These are phyloP conservation scores for Cactoblastis cactorum DNA, from an alignment of 2,888 invertebrate species.

Conservation along the genomic window DNA sequence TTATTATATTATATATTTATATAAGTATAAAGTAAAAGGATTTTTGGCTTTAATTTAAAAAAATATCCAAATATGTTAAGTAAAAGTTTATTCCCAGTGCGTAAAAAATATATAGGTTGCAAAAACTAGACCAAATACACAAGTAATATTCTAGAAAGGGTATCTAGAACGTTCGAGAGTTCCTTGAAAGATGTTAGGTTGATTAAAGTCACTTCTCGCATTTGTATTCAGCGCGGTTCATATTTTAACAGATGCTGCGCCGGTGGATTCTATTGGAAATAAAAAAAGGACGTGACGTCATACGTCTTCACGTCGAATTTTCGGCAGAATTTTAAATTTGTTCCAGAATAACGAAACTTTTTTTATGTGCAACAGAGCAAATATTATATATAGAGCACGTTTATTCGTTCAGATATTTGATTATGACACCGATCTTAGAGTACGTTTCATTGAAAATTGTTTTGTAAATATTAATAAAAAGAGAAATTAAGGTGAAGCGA, in stretches of 20 bases:
- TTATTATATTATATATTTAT: too few species aligned
- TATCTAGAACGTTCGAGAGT: slow-evolving; percentile 17
- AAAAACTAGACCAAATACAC: background rate
- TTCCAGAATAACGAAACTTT: slow-evolving; percentile 5
- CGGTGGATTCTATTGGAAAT: slow-evolving; percentile 28
- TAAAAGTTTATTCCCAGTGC: too few species aligned
- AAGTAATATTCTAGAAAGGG: background rate
- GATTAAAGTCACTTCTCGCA: slow-evolving; percentile 22
- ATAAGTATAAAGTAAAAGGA: too few species aligned
- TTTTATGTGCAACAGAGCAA: too few species aligned
- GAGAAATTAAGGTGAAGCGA: too few species aligned
- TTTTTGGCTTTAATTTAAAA: too few species aligned
- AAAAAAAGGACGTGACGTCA: slow-evolving; percentile 37
- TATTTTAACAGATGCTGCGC: slow-evolving; percentile 31
- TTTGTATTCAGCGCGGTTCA: slow-evolving; percentile 34
- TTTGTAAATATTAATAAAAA: too few species aligned
- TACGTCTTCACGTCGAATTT: slow-evolving; percentile 12
- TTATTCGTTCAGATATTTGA: background rate
- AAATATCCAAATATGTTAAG: too few species aligned
- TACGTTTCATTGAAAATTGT: too few species aligned
- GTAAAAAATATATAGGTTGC: too few species aligned
- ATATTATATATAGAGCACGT: too few species aligned
- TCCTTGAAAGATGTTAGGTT: slow-evolving; percentile 17
- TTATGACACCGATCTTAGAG: too few species aligned
- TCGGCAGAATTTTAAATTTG: slow-evolving; percentile 14